Evolutionary conservation across 2,113 vertebrate species (phyloP).

Genomic region (Lepus americanus): DNA sequence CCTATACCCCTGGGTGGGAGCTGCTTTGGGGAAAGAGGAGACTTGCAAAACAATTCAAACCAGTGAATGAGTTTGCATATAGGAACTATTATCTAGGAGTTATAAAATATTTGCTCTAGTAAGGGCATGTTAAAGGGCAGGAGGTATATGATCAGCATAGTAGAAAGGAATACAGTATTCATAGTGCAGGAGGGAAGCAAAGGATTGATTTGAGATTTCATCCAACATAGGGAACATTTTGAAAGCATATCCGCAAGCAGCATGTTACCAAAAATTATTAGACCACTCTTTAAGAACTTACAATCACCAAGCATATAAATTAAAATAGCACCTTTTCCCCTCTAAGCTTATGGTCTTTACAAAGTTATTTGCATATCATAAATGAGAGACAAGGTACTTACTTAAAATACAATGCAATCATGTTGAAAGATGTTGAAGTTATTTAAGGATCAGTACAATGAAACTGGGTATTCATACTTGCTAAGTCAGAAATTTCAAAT

Average conservation of each 20-base stretch:
- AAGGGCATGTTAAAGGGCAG: neutral
- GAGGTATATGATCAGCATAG: neutral
- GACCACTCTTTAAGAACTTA: neutral
- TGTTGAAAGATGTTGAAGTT: neutral
- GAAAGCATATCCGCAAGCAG: neutral
- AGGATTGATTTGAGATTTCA: slow-evolving; percentile 6
- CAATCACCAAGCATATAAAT: neutral
- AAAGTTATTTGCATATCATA: neutral
- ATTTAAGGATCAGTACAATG: neutral
- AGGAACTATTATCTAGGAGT: neutral
- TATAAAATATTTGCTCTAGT: neutral
- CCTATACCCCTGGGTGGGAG: neutral
- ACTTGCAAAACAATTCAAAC: neutral
- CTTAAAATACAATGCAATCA: neutral
- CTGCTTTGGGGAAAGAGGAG: neutral
- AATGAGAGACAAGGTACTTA: neutral
- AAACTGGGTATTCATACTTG: neutral
- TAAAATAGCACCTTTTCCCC: neutral
- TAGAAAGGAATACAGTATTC: neutral
- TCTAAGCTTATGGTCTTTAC: neutral
- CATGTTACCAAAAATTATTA: neutral
- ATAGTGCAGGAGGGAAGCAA: neutral
- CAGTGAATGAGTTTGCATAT: neutral
- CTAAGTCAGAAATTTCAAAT: neutral
- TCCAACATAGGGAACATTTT: neutral